A percentile compares a stretch with the other conserved stretches of the same genome.
Evolutionary conservation across 64 coral and sea anemone genomes (phyloP).

Genomic region (Stylophora pistillata): DNA sequence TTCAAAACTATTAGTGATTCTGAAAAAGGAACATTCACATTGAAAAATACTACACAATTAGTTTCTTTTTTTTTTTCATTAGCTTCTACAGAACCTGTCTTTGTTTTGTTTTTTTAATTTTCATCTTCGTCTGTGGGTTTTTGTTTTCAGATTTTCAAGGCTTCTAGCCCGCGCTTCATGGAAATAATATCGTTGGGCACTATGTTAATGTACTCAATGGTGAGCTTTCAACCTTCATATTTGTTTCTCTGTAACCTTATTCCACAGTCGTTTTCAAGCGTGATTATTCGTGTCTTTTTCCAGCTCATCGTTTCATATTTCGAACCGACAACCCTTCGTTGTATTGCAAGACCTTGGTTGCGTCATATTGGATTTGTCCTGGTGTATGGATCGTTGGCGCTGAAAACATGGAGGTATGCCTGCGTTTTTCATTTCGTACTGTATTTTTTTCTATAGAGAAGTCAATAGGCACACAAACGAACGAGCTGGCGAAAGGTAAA

Average conservation of each 20-base stretch:
- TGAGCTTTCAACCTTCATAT: neutral
- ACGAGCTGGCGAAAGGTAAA: neutral
- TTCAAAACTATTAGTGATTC: too few relatives aligned
- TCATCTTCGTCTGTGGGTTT: neutral
- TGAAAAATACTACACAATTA: too few relatives aligned
- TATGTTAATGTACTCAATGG: constrained; percentile 34
- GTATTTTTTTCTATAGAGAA: neutral
- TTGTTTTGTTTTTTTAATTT: too few relatives aligned
- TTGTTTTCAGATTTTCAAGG: constrained; percentile 44
- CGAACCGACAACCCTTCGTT: constrained; percentile 17
- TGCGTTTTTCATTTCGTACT: neutral
- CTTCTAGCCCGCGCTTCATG: constrained; percentile 45
- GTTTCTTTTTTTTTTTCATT: too few relatives aligned
- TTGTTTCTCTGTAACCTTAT: neutral
- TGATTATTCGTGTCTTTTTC: neutral
- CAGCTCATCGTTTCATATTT: constrained; percentile 25
- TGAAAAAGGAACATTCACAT: too few relatives aligned
- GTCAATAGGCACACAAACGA: neutral
- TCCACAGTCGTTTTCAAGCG: neutral
- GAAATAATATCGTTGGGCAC: constrained; percentile 27
- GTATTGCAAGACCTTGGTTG: constrained; percentile 28
- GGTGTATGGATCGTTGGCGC: constrained; percentile 39
- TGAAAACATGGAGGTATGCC: constrained; percentile 59
- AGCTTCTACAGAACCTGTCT: too few relatives aligned
- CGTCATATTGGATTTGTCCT: constrained; percentile 43